Conservation (phyloP, 2,888 invertebrate genomes). For the Drosophila fulvimacula region DNA sequence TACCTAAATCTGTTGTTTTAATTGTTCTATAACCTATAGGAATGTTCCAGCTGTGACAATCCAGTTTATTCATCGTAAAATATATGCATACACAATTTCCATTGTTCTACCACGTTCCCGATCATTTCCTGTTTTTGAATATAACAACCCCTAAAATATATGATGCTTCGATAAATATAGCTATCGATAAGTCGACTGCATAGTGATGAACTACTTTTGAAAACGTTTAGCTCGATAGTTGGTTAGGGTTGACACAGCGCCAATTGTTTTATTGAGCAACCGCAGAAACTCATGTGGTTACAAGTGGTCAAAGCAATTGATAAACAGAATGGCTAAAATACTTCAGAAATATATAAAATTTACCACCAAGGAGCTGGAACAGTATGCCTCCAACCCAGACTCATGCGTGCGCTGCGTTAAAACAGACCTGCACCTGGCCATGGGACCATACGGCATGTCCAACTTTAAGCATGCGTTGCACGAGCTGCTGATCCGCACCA, state of each 20-base stretch:
- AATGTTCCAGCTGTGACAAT: slow-evolving; percentile 22
- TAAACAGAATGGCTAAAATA: slow-evolving; percentile 77
- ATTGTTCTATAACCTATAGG: background rate
- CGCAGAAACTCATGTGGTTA: slow-evolving; percentile 60
- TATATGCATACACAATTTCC: background rate
- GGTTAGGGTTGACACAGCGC: slow-evolving; percentile 29
- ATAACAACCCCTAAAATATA: slow-evolving; percentile 26
- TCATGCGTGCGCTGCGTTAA: slow-evolving; percentile 86
- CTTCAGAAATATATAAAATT: slow-evolving; percentile 84
- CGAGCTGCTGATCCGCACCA: slow-evolving; percentile 83
- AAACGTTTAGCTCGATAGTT: slow-evolving; percentile 15
- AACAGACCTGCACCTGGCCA: slow-evolving; percentile 85
- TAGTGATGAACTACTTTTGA: background rate
- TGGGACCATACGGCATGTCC: slow-evolving; percentile 86
- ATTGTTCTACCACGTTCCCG: slow-evolving; percentile 14
- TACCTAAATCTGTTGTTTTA: background rate
- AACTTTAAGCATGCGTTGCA: slow-evolving; percentile 85
- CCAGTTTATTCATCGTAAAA: slow-evolving; percentile 2
- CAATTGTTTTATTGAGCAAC: slow-evolving; percentile 24
- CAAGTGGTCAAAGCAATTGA: slow-evolving; percentile 3
- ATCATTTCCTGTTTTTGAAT: slow-evolving; percentile 23
- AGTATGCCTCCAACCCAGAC: slow-evolving; percentile 85
- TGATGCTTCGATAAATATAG: slow-evolving; percentile 6
- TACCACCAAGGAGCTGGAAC: slow-evolving; percentile 84
- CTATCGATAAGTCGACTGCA: slow-evolving; percentile 14